phyloP scores from a whole-genome alignment of 2,797 vertebrate genomes.

The Sphenodon punctatus region DNA sequence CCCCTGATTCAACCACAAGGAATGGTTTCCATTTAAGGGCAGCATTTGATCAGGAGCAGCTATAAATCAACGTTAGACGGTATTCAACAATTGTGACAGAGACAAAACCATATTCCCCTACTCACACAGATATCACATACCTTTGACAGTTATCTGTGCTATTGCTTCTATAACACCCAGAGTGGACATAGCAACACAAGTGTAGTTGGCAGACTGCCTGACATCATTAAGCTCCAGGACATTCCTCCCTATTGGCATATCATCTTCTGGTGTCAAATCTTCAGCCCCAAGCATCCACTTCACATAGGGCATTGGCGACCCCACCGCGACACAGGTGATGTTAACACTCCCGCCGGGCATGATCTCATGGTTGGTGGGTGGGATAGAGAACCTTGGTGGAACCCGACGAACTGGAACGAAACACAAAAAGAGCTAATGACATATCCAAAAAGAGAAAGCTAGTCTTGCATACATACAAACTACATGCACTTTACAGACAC shows the following conservation, averaged over 20 bases:
- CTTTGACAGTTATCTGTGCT: constrained; percentile 99
- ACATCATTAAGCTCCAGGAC: constrained; percentile 98
- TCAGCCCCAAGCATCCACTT: constrained; percentile 99
- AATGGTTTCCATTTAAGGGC: too few relatives aligned
- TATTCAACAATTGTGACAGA: background rate
- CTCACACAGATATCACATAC: constrained; percentile 69
- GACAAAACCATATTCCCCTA: background rate
- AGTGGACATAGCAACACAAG: constrained; percentile 98
- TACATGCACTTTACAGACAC: constrained; percentile 76
- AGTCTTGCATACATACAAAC: constrained; percentile 61
- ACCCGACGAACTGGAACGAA: constrained; percentile 93
- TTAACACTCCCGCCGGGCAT: constrained; percentile 99
- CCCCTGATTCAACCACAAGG: too few relatives aligned
- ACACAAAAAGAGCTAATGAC: constrained; percentile 74
- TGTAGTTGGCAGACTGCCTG: constrained; percentile 98
- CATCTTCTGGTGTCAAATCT: constrained; percentile 97
- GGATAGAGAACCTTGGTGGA: constrained; percentile 97
- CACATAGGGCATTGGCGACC: constrained; percentile 98
- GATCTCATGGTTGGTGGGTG: constrained; percentile 98
- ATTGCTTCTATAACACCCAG: constrained; percentile 98
- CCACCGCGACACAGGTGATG: constrained; percentile 98
- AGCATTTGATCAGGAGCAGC: too few relatives aligned
- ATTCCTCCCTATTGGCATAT: constrained; percentile 99
- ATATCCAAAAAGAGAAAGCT: constrained; percentile 68
- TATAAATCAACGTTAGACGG: too few relatives aligned